phyloP scores from a whole-genome alignment of 2,113 vertebrate species.

The Prochilodus magdalenae region DNA sequence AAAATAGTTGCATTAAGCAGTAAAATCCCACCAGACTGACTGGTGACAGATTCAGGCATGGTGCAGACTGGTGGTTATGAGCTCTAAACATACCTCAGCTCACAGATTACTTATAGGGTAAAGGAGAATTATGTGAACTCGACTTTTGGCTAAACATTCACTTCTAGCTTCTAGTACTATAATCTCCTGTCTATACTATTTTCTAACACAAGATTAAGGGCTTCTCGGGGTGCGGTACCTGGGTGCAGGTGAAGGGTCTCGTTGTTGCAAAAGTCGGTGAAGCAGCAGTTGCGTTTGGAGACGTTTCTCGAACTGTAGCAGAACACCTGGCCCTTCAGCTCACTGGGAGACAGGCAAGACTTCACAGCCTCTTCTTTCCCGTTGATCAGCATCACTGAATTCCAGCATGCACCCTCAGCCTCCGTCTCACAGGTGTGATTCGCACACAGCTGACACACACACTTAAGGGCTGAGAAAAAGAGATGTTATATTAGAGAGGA shows the following conservation, averaged over 20 bases:
- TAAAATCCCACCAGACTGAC: too few relatives aligned
- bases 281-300: slow-evolving; percentile 94
- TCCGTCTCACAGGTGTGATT: slow-evolving; percentile 93
- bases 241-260: slow-evolving; percentile 85
- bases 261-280: slow-evolving; percentile 97
- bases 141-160: too few relatives aligned
- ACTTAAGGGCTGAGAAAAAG: slow-evolving; percentile 85
- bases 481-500: background rate
- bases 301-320: slow-evolving; percentile 92
- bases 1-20: too few relatives aligned
- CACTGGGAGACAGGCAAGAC: slow-evolving; percentile 87
- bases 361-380: slow-evolving; percentile 89
- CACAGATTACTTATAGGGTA: too few relatives aligned
- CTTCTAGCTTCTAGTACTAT: too few relatives aligned
- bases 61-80: too few relatives aligned
- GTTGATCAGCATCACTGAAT: slow-evolving; percentile 91
- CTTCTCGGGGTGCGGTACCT: slow-evolving; percentile 69
- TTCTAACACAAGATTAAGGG: too few relatives aligned
- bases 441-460: slow-evolving; percentile 90
- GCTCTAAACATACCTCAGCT: too few relatives aligned
- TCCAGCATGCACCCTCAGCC: slow-evolving; percentile 93
- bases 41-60: too few relatives aligned
- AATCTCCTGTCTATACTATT: too few relatives aligned
- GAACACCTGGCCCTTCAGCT: slow-evolving; percentile 91
- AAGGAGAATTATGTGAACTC: too few relatives aligned